phyloP scores from a whole-genome alignment of 1,140 invertebrate genomes.

The Berghia stephanieae region DNA sequence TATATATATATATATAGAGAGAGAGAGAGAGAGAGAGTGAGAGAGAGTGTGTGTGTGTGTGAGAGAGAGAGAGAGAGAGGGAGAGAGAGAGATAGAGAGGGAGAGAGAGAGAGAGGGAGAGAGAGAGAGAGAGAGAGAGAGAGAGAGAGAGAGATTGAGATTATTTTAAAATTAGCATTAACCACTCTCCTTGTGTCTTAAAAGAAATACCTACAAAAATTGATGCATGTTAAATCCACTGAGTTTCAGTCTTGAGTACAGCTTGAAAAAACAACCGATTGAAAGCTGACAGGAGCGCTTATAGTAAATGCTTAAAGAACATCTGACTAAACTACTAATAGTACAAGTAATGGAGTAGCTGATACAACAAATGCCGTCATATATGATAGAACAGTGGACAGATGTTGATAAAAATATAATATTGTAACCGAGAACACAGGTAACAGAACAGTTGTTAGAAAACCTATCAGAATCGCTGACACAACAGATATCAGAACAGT shows the following conservation, averaged over 20 bases:
- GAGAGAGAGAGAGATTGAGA: neutral
- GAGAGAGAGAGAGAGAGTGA: neutral
- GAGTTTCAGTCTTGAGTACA: neutral
- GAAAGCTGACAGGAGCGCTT: neutral
- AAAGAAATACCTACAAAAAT: neutral
- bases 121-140: neutral
- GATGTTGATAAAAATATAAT: too few species aligned
- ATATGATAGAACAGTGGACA: too few species aligned
- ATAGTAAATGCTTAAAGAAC: neutral
- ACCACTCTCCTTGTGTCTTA: neutral
- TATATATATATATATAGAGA: too few species aligned
- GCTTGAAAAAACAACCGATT: neutral
- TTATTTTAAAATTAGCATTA: neutral
- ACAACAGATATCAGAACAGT: too few species aligned
- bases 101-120: constrained; percentile 4
- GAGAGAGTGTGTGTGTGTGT: neutral
- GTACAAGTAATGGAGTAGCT: too few species aligned
- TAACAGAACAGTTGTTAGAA: too few species aligned
- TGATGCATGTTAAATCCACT: neutral
- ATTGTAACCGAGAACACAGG: too few species aligned
- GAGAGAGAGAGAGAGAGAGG: neutral
- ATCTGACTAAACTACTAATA: neutral
- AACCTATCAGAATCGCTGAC: too few species aligned
- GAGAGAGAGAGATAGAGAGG: too few species aligned
- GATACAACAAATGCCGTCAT: too few species aligned